Base-by-base conservation (phyloP, 2,888 invertebrate genomes). In the Kuschelorhynchus macadamiae region DNA sequence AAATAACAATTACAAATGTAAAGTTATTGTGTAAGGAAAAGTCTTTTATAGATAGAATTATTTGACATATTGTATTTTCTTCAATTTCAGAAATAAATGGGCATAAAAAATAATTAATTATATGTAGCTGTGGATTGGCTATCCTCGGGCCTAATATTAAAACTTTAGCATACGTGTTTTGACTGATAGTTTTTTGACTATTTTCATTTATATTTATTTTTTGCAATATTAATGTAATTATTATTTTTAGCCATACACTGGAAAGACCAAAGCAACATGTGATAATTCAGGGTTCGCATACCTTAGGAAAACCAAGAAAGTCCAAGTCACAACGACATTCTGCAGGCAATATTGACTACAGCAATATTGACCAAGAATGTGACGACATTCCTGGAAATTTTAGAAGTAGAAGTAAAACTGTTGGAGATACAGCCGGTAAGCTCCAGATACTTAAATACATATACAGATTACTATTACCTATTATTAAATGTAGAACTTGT, bases 391-490 rank as follows among this genome's bases (percentile, higher is more conserved):
- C 84, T 67, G 83, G 85, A 50, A 84, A 80, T 59, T 95, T 95
- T 84, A 88, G 95, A 77, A 90, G 91, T 74, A 89, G 96, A 78
- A 96, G 96, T 86, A 95, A 94, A 86, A 96, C 95, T n/a, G 89
- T 96, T 74, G 93, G 95, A 75, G 96, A 96, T 83, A 88, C 91
- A 63, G 88, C 90, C 78, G 93, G 93, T 92, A 81, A 61, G 2
- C n/a, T 17, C 39, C 12, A 17, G 25, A 16, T 30, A 25, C 25
- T 5, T 25, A 25, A 5, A 25, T 3, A 25, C 11, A 12, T 25
- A 0, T 44, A 7, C 2, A 32, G 5, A n/a, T 30, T 2, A 14
- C 8, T 11, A 49, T 33, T 25, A 47, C 30, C 1, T 12, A 47
- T 21, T 18, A 18, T n/a, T 16, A 9, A 47, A 17, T 41, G 8